phyloP scores from a whole-genome alignment of 2,797 vertebrate species.

The Peromyscus melanophrys region DNA sequence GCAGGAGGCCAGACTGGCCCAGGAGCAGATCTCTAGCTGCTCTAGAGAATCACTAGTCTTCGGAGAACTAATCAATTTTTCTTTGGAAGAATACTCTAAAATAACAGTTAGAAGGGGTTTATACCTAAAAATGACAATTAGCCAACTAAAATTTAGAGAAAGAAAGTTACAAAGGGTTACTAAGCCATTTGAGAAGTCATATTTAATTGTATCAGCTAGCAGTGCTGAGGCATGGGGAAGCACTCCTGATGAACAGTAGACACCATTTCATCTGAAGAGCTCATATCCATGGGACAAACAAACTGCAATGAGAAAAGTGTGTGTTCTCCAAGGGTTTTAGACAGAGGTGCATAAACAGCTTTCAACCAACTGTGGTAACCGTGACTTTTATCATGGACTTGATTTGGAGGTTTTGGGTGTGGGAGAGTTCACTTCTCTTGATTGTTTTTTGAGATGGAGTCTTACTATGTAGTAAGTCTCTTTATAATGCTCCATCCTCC shows the following conservation, averaged over 20 bases:
- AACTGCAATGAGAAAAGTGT: conserved; percentile 8
- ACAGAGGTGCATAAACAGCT: conserved; percentile 29
- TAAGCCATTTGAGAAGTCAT: not conserved
- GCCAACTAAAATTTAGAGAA: conserved; percentile 28
- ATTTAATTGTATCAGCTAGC: conserved; percentile 29
- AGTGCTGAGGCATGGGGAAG: conserved; percentile 4
- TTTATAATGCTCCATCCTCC: not conserved
- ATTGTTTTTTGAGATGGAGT: not conserved
- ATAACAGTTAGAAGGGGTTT: conserved; percentile 34
- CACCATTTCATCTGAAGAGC: conserved; percentile 20
- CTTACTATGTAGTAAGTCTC: not conserved
- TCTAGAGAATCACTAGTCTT: conserved; percentile 52
- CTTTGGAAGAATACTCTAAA: conserved; percentile 48
- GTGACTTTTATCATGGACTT: conserved; percentile 16
- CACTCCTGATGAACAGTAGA: conserved; percentile 22
- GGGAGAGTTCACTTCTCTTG: not conserved
- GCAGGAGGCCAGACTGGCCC: not conserved
- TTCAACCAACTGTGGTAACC: conserved; percentile 18
- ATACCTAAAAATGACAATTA: conserved; percentile 43
- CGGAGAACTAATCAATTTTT: conserved; percentile 59
- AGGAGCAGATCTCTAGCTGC: not conserved
- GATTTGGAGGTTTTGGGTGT: conserved; percentile 18
- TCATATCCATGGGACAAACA: conserved; percentile 49
- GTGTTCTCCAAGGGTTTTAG: conserved; percentile 14
- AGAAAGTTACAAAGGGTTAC: not conserved